Conservation (phyloP, 2,797 vertebrate species). For the Cyprinella venusta region DNA sequence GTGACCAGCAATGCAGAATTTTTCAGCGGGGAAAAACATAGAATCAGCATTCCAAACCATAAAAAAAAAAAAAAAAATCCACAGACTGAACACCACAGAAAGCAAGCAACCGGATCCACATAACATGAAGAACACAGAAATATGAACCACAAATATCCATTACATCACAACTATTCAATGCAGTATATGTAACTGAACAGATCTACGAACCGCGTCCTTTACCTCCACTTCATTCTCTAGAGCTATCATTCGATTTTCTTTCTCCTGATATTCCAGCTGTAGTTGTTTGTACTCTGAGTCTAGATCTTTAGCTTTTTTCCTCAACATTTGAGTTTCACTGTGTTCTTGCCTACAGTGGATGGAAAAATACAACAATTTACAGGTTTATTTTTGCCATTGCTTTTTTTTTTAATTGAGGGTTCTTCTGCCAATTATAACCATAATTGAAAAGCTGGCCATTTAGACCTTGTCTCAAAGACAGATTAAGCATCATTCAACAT, state of each 20-base stretch:
- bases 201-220: constrained; percentile 53
- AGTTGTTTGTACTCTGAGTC: constrained; percentile 86
- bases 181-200: constrained; percentile 7
- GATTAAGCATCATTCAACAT: neutral
- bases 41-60: constrained; percentile 10
- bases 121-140: constrained; percentile 27
- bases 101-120: constrained; percentile 20
- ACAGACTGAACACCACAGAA: constrained; percentile 15
- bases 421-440: constrained; percentile 3
- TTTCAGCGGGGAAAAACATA: neutral
- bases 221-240: constrained; percentile 86
- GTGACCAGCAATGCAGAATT: neutral
- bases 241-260: constrained; percentile 80
- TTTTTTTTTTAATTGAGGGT: neutral
- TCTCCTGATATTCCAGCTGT: constrained; percentile 82
- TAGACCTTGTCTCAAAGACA: constrained; percentile 20
- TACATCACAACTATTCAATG: constrained; percentile 43
- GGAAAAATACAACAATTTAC: constrained; percentile 20
- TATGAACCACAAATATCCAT: constrained; percentile 26
- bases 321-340: constrained; percentile 83
- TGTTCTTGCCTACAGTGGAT: constrained; percentile 77
- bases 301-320: constrained; percentile 84
- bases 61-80: neutral
- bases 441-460: constrained; percentile 6
- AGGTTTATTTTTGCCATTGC: constrained; percentile 23